Conservation (phyloP, 2,113 vertebrate genomes). For the Caretta caretta region DNA sequence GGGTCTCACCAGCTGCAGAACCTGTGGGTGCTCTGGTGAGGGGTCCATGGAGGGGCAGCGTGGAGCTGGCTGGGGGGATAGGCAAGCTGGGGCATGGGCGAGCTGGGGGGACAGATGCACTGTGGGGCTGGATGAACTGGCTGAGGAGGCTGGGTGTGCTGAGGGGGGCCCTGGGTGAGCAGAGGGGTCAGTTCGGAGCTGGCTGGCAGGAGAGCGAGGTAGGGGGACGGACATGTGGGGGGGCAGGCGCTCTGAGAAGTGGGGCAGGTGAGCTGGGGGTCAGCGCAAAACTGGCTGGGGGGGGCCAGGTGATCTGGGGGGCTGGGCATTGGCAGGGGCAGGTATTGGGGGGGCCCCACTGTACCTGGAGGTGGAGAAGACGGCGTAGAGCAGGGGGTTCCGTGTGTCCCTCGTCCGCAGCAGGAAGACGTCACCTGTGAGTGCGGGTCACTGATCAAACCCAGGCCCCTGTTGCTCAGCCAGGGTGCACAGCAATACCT, state of each 20-base stretch:
- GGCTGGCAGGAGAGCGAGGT: too few species aligned
- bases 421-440: slow-evolving; percentile 92
- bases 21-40: not conserved
- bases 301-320: too few species aligned
- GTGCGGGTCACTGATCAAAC: not conserved
- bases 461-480: rapidly evolving
- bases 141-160: too few species aligned
- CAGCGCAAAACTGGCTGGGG: too few species aligned
- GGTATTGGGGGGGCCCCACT: not conserved
- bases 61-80: too few species aligned
- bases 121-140: too few species aligned
- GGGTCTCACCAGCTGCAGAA: not conserved
- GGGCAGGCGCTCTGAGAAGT: too few species aligned
- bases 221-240: too few species aligned
- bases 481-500: not conserved
- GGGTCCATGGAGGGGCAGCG: not conserved
- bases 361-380: slow-evolving; percentile 96
- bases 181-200: not conserved
- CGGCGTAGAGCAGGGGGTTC: slow-evolving; percentile 91
- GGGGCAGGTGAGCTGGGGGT: too few species aligned
- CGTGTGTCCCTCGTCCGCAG: slow-evolving; percentile 92
- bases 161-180: not conserved
- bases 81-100: too few species aligned
- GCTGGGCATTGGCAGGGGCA: too few species aligned
- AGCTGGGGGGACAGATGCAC: too few species aligned